A percentile compares a stretch with the other conserved stretches of the same genome.
phyloP scores from a whole-genome alignment of 2,888 invertebrate species.

The Palloptera scutellata region DNA sequence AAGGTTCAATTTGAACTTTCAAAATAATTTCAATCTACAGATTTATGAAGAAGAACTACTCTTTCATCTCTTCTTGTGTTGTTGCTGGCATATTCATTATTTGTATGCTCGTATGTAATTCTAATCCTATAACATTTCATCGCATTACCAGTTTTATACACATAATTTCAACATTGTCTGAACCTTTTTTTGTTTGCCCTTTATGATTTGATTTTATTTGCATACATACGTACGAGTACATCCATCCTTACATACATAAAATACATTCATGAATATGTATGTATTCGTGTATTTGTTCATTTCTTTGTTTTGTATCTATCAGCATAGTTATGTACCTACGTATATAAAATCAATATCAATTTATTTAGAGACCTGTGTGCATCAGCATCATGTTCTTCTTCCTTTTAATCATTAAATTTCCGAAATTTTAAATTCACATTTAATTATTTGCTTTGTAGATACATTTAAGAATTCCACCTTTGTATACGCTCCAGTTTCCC shows the following conservation, averaged over 20 bases:
- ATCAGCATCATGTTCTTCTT: not conserved
- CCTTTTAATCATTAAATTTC: slow-evolving; percentile 19
- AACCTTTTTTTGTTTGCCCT: not conserved
- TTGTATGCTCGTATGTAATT: not conserved
- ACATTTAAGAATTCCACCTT: slow-evolving; percentile 4
- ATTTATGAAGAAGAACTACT: too few species aligned
- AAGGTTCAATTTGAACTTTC: too few species aligned
- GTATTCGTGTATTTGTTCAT: not conserved
- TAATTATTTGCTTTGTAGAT: slow-evolving; percentile 13
- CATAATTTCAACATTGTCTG: not conserved
- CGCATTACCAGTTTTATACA: not conserved
- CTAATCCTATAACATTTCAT: slow-evolving; percentile 1
- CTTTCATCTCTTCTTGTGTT: too few species aligned
- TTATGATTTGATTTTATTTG: slow-evolving; percentile 1
- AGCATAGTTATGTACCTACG: not conserved
- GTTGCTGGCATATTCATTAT: too few species aligned
- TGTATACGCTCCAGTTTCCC: slow-evolving; percentile 1
- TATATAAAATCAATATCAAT: not conserved
- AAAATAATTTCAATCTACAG: too few species aligned
- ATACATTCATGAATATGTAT: not conserved
- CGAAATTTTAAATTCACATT: slow-evolving; percentile 35
- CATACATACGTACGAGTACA: not conserved
- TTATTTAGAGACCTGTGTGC: not conserved
- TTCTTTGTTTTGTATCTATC: not conserved
- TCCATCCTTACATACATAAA: not conserved